Conservation (phyloP, 2,797 vertebrate genomes). For the Sebastes diaconus region DNA sequence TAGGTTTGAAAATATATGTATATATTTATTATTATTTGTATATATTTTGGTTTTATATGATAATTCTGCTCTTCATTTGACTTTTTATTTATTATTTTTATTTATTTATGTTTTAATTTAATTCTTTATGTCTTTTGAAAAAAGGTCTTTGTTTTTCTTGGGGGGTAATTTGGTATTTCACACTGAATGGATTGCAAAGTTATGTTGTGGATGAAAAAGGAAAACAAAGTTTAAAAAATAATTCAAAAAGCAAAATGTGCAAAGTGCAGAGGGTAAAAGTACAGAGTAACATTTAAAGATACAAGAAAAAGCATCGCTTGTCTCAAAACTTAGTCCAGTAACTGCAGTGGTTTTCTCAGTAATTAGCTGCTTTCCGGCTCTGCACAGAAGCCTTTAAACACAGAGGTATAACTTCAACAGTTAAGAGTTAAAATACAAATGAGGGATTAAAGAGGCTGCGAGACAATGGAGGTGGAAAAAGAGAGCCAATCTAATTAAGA, state of each 20-base stretch:
- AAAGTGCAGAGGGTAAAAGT: background rate
- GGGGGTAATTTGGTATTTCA: no score
- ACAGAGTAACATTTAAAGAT: background rate
- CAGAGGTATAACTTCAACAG: constrained; percentile 25
- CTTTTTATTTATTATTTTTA: no score
- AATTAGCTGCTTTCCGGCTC: constrained; percentile 39
- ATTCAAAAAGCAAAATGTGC: background rate
- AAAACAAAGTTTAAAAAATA: background rate
- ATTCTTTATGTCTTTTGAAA: no score
- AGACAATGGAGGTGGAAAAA: constrained; percentile 56
- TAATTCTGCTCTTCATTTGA: no score
- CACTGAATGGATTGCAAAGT: no score
- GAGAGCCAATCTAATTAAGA: constrained; percentile 77
- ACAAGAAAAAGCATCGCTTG: background rate
- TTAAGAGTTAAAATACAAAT: constrained; percentile 50
- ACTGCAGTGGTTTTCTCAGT: constrained; percentile 8
- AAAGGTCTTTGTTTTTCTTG: no score
- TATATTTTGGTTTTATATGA: no score
- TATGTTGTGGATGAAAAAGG: no score
- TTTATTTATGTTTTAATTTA: no score
- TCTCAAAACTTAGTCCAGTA: background rate
- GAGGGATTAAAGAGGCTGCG: constrained; percentile 60
- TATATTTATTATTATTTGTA: no score
- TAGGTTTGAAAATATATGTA: no score
- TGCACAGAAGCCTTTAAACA: constrained; percentile 23